Evolutionary conservation across 2,113 vertebrate genomes (phyloP).

Genomic region (Lucifuga dentata): DNA sequence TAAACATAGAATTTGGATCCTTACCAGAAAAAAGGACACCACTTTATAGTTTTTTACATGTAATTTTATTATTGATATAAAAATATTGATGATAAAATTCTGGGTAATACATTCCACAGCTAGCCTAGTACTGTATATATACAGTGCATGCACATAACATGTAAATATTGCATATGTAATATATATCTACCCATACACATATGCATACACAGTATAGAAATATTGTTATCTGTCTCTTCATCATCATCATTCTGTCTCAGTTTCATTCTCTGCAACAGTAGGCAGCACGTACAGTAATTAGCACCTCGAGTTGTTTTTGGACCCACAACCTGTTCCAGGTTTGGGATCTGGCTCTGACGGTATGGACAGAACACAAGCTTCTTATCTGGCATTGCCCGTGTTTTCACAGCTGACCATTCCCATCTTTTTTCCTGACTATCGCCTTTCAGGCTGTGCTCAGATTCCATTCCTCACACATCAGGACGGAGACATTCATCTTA

Average conservation of each 20-base stretch:
- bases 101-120: no score
- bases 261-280: slow-evolving; percentile 22
- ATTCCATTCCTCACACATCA: slow-evolving; percentile 88
- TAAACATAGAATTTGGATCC: not conserved
- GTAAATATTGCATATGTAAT: no score
- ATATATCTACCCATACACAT: no score
- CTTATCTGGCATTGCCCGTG: slow-evolving; percentile 80
- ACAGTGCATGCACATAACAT: no score
- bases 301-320: slow-evolving; percentile 60
- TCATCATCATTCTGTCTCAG: not conserved
- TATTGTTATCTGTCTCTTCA: not conserved
- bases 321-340: slow-evolving; percentile 60
- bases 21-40: no score
- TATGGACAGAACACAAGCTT: slow-evolving; percentile 78
- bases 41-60: no score
- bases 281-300: slow-evolving; percentile 71
- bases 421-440: slow-evolving; percentile 80
- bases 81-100: no score
- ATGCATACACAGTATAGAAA: no score
- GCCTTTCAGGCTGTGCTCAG: slow-evolving; percentile 84
- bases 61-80: no score
- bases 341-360: slow-evolving; percentile 64
- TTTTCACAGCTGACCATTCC: slow-evolving; percentile 87
- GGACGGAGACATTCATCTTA: slow-evolving; percentile 89
- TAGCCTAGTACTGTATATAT: no score